phyloP scores from a whole-genome alignment of 2,888 invertebrate species.

The Punctoribates punctum region DNA sequence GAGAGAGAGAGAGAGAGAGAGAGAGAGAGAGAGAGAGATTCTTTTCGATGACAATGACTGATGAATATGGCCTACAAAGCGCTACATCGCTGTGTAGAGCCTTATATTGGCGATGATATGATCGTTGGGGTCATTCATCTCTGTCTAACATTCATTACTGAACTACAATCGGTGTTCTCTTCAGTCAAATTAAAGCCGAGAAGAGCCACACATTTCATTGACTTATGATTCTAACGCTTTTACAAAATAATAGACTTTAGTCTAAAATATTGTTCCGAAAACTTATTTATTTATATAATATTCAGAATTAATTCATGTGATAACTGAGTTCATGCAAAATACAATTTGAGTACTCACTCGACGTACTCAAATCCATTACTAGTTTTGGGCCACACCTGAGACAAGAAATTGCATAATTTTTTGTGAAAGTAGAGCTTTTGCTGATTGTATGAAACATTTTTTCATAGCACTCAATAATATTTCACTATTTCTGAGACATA shows the following conservation, averaged over 20 bases:
- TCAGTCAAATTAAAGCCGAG: constrained; percentile 30
- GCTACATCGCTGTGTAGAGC: background rate
- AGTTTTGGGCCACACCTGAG: constrained; percentile 11
- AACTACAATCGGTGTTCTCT: background rate
- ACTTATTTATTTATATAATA: constrained; percentile 12
- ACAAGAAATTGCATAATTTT: background rate
- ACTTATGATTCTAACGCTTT: background rate
- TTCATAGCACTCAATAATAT: background rate
- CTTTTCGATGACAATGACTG: constrained; percentile 28
- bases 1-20: background rate
- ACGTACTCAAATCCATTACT: no score
- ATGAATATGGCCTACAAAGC: constrained; percentile 26
- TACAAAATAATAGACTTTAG: background rate
- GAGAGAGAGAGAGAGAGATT: no score
- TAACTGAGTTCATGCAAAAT: background rate
- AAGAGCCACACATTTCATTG: constrained; percentile 4
- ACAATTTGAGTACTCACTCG: background rate
- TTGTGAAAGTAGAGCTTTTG: background rate
- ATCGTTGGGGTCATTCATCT: constrained; percentile 18
- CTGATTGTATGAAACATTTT: no score
- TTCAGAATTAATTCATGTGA: background rate
- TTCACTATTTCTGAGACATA: background rate
- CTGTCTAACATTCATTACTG: constrained; percentile 28
- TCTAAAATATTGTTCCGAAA: background rate
- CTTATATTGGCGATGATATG: constrained; percentile 15